Conservation (phyloP, 2,888 invertebrate species). For the Polyommatus iphigenia region DNA sequence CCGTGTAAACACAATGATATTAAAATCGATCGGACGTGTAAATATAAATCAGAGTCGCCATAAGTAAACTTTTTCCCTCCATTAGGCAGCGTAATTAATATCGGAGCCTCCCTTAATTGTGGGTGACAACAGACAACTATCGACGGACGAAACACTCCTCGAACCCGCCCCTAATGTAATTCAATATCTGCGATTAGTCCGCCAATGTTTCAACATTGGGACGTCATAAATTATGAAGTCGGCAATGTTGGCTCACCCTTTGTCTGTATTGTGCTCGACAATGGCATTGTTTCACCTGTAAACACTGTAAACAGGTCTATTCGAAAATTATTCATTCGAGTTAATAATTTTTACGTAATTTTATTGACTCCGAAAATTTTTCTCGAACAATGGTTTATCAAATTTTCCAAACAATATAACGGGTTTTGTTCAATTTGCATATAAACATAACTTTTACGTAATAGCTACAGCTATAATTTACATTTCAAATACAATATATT, state of each 20-base stretch:
- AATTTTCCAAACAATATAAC: slow-evolving; percentile 14
- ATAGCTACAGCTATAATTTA: background rate
- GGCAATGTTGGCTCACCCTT: slow-evolving; percentile 48
- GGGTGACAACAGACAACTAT: slow-evolving; percentile 58
- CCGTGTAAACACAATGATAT: background rate
- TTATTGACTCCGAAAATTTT: background rate
- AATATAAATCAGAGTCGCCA: slow-evolving; percentile 22
- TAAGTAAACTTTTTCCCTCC: slow-evolving; percentile 59
- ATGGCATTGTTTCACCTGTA: slow-evolving; percentile 61
- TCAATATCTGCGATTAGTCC: slow-evolving; percentile 49
- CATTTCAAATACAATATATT: background rate
- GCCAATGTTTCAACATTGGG: slow-evolving; percentile 55
- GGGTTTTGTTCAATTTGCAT: background rate
- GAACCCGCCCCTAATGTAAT: slow-evolving; percentile 40
- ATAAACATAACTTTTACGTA: background rate
- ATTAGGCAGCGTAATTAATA: slow-evolving; percentile 79
- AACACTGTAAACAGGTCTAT: slow-evolving; percentile 45
- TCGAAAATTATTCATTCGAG: slow-evolving; percentile 34
- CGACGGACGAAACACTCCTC: slow-evolving; percentile 62
- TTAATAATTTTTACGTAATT: slow-evolving; percentile 20
- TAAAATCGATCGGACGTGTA: background rate
- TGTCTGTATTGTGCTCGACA: slow-evolving; percentile 54
- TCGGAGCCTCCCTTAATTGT: slow-evolving; percentile 72
- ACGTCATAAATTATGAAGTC: slow-evolving; percentile 61
- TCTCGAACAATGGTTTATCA: background rate